A percentile compares a stretch with the other conserved stretches of the same genome.
These are phyloP conservation scores for Holacanthus passer DNA, from an alignment of 2,113 vertebrate species.

Conservation along the genomic window DNA sequence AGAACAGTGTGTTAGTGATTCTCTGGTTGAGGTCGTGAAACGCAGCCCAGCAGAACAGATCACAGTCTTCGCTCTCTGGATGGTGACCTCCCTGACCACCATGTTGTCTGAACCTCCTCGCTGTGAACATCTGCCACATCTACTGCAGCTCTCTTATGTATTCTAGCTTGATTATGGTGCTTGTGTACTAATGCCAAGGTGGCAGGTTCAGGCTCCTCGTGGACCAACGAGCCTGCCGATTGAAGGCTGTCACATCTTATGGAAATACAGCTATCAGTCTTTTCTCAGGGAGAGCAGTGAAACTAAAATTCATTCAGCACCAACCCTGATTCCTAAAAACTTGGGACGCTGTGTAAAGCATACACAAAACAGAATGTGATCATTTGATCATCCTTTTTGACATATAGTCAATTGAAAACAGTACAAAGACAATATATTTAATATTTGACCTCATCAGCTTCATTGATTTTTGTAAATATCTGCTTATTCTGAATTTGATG, in stretches of 20 bases:
- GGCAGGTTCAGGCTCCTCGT: not conserved
- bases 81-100: slow-evolving; percentile 28
- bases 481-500: no score
- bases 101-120: not conserved
- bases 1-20: not conserved
- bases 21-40: slow-evolving; percentile 8
- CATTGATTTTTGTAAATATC: no score
- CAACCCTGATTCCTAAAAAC: no score
- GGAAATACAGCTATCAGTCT: not conserved
- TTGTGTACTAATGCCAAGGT: slow-evolving; percentile 38
- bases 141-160: slow-evolving; percentile 10
- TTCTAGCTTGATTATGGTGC: not conserved
- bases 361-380: no score
- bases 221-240: not conserved
- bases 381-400: no score
- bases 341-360: no score
- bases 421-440: no score
- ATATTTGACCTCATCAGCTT: no score
- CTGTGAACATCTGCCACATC: slow-evolving; percentile 20
- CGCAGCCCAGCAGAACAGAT: slow-evolving; percentile 3
- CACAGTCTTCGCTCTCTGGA: not conserved
- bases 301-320: not conserved
- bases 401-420: no score
- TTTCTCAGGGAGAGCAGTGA: not conserved
- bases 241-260: not conserved